Conservation (phyloP, 2,797 vertebrate species). For the Phaenicophaeus curvirostris region DNA sequence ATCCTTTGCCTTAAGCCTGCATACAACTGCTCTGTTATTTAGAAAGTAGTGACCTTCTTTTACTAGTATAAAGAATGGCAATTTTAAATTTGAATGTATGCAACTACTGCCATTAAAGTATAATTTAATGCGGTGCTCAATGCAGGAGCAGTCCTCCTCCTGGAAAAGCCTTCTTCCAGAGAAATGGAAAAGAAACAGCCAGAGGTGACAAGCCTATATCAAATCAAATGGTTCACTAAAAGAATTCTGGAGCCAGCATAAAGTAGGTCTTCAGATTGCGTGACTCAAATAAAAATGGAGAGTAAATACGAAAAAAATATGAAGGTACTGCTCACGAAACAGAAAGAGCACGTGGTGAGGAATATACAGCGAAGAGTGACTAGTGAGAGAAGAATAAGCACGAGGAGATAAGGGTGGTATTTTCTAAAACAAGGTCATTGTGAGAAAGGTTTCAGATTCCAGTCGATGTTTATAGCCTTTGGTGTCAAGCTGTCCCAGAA, state of each 20-base stretch:
- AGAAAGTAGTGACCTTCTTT: slow-evolving; percentile 14
- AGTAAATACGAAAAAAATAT: slow-evolving; percentile 11
- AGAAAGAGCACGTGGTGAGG: background rate
- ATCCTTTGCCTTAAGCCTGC: background rate
- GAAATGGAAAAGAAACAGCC: background rate
- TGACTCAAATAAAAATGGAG: background rate
- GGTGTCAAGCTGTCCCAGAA: slow-evolving; percentile 58
- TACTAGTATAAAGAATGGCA: background rate
- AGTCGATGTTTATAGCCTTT: slow-evolving; percentile 54
- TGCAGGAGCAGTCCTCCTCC: background rate
- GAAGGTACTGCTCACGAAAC: background rate
- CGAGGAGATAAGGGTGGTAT: slow-evolving; percentile 29
- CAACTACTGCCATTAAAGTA: background rate
- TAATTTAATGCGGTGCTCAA: background rate
- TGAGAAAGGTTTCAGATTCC: slow-evolving; percentile 56
- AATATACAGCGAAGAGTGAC: background rate
- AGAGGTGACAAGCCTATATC: background rate
- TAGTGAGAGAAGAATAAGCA: background rate
- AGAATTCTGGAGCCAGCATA: background rate
- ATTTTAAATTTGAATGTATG: slow-evolving; percentile 27
- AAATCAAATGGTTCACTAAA: background rate
- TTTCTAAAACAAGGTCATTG: slow-evolving; percentile 68
- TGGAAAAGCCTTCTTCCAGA: background rate
- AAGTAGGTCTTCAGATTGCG: background rate
- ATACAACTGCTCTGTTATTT: slow-evolving; percentile 20